phyloP scores from a whole-genome alignment of 2,888 invertebrate species.

The Nemapogon koenigi region DNA sequence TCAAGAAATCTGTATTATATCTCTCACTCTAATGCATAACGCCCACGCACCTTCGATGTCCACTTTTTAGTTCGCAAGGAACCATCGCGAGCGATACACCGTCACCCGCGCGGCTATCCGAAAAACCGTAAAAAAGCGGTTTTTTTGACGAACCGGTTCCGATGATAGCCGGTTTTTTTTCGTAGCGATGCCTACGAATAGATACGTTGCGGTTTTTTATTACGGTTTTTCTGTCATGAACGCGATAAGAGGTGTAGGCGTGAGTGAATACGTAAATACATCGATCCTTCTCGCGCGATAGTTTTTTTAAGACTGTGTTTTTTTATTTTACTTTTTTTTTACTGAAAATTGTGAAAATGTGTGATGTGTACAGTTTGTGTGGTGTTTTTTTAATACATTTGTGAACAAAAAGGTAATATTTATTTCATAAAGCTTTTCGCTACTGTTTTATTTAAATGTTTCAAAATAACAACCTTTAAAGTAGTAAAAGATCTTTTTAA shows the following conservation, averaged over 20 bases:
- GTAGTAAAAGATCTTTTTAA: too few relatives aligned
- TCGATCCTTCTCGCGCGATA: conserved; percentile 17
- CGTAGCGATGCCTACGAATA: conserved; percentile 3
- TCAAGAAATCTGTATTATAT: conserved; percentile 19
- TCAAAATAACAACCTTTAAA: too few relatives aligned
- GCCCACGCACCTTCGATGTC: conserved; percentile 48
- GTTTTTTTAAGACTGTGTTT: conserved; percentile 25
- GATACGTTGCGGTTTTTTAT: neutral
- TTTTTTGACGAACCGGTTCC: conserved; percentile 8
- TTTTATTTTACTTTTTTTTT: conserved; percentile 19
- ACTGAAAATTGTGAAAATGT: conserved; percentile 18
- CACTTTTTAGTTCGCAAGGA: conserved; percentile 56
- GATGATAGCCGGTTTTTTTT: conserved; percentile 9
- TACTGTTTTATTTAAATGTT: too few relatives aligned
- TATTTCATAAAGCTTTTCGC: too few relatives aligned
- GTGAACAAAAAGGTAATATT: conserved; percentile 28
- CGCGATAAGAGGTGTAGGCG: neutral
- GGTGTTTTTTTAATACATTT: conserved; percentile 19
- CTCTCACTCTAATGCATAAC: conserved; percentile 36
- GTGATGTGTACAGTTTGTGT: conserved; percentile 26
- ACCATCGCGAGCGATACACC: conserved; percentile 31
- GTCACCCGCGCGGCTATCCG: conserved; percentile 9
- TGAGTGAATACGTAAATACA: conserved; percentile 12
- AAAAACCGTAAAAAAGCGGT: conserved; percentile 11
- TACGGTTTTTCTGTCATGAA: conserved; percentile 8